Evolutionary conservation across 2,113 vertebrate species (phyloP).

Genomic region (Myanophis thanlyinensis): DNA sequence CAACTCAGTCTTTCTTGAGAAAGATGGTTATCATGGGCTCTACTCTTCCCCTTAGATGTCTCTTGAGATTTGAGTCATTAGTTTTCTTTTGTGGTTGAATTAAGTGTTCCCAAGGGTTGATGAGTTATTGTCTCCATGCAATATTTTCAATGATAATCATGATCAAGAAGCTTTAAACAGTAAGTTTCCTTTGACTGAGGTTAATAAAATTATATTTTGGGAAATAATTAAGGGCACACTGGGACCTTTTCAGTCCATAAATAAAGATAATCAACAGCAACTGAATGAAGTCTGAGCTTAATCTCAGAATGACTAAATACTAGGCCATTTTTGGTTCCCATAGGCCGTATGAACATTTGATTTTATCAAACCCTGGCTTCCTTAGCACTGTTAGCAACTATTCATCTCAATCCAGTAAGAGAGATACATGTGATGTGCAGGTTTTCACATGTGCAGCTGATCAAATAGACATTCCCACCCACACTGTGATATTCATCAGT

Average conservation of each 20-base stretch:
- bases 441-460: background rate
- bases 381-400: background rate
- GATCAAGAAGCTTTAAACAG: constrained; percentile 33
- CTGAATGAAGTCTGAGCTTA: background rate
- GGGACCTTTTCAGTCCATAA: background rate
- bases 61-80: constrained; percentile 58
- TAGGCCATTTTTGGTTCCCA: background rate
- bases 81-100: constrained; percentile 50
- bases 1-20: constrained; percentile 46
- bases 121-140: constrained; percentile 38
- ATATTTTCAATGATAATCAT: constrained; percentile 41
- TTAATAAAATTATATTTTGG: constrained; percentile 22
- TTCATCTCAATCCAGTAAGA: background rate
- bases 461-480: background rate
- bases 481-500: background rate
- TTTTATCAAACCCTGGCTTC: background rate
- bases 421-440: background rate
- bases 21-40: constrained; percentile 64
- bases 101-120: constrained; percentile 47
- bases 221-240: background rate
- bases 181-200: constrained; percentile 22
- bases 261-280: background rate
- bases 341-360: background rate
- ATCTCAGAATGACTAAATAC: background rate
- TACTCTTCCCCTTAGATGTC: constrained; percentile 43